phyloP scores from a whole-genome alignment of 2,113 vertebrate genomes.

The Anoura caudifer region DNA sequence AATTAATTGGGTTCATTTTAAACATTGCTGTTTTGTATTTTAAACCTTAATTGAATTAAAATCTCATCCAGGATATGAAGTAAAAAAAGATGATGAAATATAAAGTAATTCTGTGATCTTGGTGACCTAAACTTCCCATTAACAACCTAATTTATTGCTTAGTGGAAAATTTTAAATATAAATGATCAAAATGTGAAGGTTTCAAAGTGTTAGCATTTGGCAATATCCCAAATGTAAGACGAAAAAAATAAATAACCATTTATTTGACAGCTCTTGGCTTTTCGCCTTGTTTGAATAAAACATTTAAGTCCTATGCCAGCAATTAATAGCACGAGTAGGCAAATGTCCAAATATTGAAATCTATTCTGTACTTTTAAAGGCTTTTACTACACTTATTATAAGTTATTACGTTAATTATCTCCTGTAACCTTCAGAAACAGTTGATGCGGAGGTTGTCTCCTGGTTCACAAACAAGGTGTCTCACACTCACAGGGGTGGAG shows the following conservation, averaged over 20 bases:
- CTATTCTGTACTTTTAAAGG: neutral
- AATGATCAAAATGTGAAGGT: neutral
- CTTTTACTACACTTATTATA: neutral
- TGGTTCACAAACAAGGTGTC: neutral
- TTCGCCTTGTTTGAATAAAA: conserved; percentile 40
- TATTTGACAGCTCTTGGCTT: neutral
- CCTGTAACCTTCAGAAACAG: neutral
- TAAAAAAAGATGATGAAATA: neutral
- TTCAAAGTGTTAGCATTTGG: neutral
- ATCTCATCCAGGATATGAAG: neutral
- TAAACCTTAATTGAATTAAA: neutral
- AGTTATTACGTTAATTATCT: neutral
- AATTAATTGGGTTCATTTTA: neutral
- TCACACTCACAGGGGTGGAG: neutral
- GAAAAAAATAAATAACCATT: neutral
- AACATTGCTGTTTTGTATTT: neutral
- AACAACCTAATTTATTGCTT: neutral
- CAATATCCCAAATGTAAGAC: neutral
- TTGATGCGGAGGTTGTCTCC: neutral
- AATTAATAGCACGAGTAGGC: neutral
- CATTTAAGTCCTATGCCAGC: neutral
- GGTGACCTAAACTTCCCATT: neutral
- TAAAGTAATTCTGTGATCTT: neutral
- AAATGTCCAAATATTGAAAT: neutral
- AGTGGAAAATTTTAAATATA: neutral